Evolutionary conservation across 2,888 invertebrate species (phyloP), one percentile per base, ranked within the genome.

Genomic region (Pocota personata): DNA sequence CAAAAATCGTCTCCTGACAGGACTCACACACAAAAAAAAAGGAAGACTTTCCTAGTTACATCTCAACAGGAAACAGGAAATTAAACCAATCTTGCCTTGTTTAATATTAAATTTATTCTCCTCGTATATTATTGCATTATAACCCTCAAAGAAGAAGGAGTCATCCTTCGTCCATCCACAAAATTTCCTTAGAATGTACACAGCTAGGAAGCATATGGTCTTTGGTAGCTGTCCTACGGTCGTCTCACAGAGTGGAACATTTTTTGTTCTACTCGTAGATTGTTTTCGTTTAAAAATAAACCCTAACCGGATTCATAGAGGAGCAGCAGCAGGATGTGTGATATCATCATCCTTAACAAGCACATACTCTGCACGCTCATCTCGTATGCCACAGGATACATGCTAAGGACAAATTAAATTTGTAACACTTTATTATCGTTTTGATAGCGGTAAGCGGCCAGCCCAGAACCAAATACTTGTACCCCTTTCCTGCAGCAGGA

Each of bases 391-490:
- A 69, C 69, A 84, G 64, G 84, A 71, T 64, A 79, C 50, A 78
- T 77, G 64, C 64, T 77, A 71, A 66, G 67, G 75, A 75, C 75
- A 80, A 84, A 84, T 84, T 80, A 66, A 84, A 84, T 84, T 84
- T 84, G 84, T 84, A 84, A 75, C 84, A 84, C 75, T 84, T 83
- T 84, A 84, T 84, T 84, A 75, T 73, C 79, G 57, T 75, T 79
- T 71, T 80, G 75, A 69, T 71, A 71, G 62, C 64, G 80, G 62
- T 71, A 64, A 77, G 57, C 69, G 64, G 32, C 32, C 75, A 58
- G 52, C 35, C 66, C 67, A 50, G 4, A 64, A 40, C 50, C 71
- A 62, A 32, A 64, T 64, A 55, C 32, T 40, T 19, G 50, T 8
- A 19, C 48, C 57, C 50, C 43, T 50, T 58, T 40, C 21, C 48